Evolutionary conservation across 2,888 invertebrate genomes (phyloP), one percentile per base, ranked within the genome.

Genomic region (Callyntrura sp.): DNA sequence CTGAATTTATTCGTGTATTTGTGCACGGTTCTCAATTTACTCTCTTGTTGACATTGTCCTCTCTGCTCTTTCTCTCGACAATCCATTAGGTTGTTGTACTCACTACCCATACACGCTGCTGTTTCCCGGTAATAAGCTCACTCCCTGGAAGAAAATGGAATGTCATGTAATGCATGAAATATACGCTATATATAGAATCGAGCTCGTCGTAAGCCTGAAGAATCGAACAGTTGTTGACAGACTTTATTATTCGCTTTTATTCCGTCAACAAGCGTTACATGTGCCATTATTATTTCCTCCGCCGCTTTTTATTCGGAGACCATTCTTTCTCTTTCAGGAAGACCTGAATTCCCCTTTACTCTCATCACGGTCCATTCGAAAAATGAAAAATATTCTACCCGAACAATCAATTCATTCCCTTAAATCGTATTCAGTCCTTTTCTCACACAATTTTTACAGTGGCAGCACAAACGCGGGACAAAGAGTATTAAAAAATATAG

Each of bases 171-270:
- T 35, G 35, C 35, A 35, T 35, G 35, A 35, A 35, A 73, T 73
- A 73, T 11, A 20, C 0, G 28, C 51, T 76, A 76, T 76, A 51
- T 20, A 51, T 76, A 25, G 70, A 45, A 76, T 9, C 6, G 51
- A 81, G 81, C 28, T 57, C 76, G 23, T 57, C 76, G 23, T 12
- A 76, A 76, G 76, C 2, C 76, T 51, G 76, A 23, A 43, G 48
- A 70, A 88, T 70, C 70, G 88, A 88, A 82, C 82, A 88, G 88
- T 81, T 82, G 82, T 82, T 81, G 88, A 88, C 65, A 68, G 78
- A 45, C 78, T 78, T 62, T 85, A 78, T 65, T 85, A 85, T 85
- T 85, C 68, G n/a, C 60, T 76, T 76, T 76, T 76, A 65, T 79
- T 68, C 79, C 45, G 55, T 87, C 79, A 87, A 87, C 79, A 79